Conservation (phyloP, 2,113 vertebrate species). For the Macrotis lagotis region DNA sequence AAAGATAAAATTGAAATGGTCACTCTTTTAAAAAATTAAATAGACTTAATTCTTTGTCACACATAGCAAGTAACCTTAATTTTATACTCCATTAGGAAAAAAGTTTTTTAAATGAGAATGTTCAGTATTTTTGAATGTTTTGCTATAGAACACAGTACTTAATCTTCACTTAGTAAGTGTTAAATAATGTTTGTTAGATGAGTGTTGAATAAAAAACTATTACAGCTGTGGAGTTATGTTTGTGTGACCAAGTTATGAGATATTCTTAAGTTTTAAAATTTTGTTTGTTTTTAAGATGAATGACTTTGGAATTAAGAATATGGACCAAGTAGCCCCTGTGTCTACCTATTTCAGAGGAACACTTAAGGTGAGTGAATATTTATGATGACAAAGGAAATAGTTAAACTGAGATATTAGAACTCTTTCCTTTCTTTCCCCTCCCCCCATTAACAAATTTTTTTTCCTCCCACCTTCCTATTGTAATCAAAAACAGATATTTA, state of each 20-base stretch:
- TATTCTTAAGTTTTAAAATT: not conserved
- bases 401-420: not conserved
- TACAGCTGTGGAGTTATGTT: not conserved
- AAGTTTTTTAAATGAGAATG: not conserved
- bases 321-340: conserved; percentile 91
- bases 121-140: not conserved
- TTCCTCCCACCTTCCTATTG: too few species aligned
- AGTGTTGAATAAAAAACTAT: not conserved
- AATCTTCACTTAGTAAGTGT: not conserved
- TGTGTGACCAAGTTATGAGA: conserved; percentile 1
- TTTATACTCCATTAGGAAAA: not conserved
- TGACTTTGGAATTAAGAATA: conserved; percentile 86
- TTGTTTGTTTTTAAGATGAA: conserved; percentile 83
- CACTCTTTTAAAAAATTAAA: not conserved
- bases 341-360: conserved; percentile 83
- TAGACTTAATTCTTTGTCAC: not conserved
- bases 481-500: not conserved
- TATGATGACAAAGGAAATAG: not conserved
- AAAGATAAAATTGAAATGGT: not conserved
- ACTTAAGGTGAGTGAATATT: conserved; percentile 87
- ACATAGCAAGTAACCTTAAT: not conserved
- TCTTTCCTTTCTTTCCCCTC: not conserved
- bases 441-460: too few species aligned
- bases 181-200: not conserved
- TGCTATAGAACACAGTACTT: not conserved